Conservation (phyloP, 2,113 vertebrate genomes). For the Himantopus leucocephalus region DNA sequence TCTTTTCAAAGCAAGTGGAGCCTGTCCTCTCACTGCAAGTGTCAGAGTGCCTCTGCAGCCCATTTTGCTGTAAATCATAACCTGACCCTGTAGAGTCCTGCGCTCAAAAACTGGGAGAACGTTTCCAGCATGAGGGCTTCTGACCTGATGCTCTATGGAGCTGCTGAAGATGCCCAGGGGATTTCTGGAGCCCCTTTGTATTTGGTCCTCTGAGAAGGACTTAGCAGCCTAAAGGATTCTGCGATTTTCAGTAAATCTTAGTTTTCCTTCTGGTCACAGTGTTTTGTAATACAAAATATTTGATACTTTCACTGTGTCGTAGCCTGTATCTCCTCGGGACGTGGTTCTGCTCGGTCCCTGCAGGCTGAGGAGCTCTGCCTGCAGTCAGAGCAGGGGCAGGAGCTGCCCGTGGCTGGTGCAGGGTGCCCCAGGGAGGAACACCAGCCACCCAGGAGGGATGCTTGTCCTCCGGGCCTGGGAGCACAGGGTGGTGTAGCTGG, state of each 20-base stretch:
- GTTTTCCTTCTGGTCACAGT: neutral
- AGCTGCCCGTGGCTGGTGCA: rapidly evolving
- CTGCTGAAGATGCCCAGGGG: neutral
- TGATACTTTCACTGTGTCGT: rapidly evolving
- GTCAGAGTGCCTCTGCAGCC: neutral
- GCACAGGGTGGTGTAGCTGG: neutral
- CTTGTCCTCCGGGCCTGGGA: neutral
- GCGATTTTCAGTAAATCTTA: neutral
- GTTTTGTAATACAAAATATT: neutral
- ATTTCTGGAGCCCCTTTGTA: neutral
- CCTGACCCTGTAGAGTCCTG: too few species aligned
- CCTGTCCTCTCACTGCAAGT: neutral
- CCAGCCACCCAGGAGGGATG: neutral
- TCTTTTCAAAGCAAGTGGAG: neutral
- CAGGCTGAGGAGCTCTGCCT: neutral
- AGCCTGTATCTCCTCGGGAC: neutral
- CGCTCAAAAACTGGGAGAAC: too few species aligned
- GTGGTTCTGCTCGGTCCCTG: rapidly evolving
- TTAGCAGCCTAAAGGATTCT: neutral
- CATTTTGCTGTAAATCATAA: neutral
- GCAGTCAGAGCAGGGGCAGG: neutral
- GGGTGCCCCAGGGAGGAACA: neutral
- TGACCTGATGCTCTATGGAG: neutral
- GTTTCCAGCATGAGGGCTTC: neutral
- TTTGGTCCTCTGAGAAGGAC: neutral